These are phyloP conservation scores for Paracanthobrama guichenoti DNA, from an alignment of 2,113 vertebrate genomes.

Conservation along the genomic window DNA sequence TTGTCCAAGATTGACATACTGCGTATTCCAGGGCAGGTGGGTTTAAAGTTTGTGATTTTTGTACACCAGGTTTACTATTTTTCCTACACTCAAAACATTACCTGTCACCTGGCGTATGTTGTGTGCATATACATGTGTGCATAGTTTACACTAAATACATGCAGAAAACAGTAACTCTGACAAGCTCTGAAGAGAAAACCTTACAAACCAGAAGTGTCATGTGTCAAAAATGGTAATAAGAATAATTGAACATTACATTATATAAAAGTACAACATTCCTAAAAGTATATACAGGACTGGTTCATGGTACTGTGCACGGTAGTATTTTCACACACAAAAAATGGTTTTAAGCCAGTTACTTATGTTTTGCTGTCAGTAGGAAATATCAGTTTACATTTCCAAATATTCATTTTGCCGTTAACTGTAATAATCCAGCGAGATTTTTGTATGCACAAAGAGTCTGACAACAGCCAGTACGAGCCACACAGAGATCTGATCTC, in stretches of 20 bases:
- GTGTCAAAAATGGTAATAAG: too few relatives aligned
- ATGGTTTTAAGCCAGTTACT: too few relatives aligned
- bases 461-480: too few relatives aligned
- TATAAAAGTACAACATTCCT: neutral
- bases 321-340: too few relatives aligned
- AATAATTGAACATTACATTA: neutral
- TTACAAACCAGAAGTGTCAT: neutral
- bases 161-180: neutral
- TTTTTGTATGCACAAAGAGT: too few relatives aligned
- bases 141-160: constrained; percentile 1
- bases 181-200: neutral
- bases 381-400: too few relatives aligned
- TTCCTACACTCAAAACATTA: neutral
- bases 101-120: constrained; percentile 13
- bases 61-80: neutral
- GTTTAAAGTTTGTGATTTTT: neutral
- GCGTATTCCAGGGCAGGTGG: constrained; percentile 13
- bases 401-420: too few relatives aligned
- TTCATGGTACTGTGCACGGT: neutral
- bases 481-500: too few relatives aligned
- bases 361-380: too few relatives aligned
- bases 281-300: neutral
- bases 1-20: neutral
- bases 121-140: neutral
- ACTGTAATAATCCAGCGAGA: too few relatives aligned